Base-by-base conservation (phyloP, 2,113 vertebrate genomes). In the Nettapus auritus region DNA sequence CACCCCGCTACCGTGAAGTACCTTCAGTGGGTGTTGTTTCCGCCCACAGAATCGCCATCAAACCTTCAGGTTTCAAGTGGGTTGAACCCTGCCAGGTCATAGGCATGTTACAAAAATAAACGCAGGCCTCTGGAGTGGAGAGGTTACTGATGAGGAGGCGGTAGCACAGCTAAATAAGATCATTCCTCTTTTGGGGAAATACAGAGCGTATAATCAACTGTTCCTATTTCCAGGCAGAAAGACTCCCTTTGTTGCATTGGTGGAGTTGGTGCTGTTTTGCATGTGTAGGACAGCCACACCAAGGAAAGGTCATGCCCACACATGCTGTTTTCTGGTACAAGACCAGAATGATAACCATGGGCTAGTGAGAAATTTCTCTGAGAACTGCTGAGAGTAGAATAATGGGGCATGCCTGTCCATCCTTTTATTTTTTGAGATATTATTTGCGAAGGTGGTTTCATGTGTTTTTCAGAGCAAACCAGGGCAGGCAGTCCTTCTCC, bases 41-140 rank as follows among this genome's bases (percentile, higher is more conserved):
- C 14, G n/a, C 71, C 74, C 44, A 25, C 48, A 55, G 16, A n/a
- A 8, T 13, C 36, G 55, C 66, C 56, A 31, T 55, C 18, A 60
- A 80, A 87, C 28, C 50, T 87, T 86, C 53, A 91, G 38, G 21
- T 95, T 91, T 87, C 44, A 71, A 94, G 95, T 97, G 87, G 94
- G 94, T 55, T 85, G 62, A 75, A 90, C 76, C 56, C 79, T 88
- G 48, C 44, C 40, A 60, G 77, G 74, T 95, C 3, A 7, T 23
- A 87, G 64, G 67, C 59, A 38, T 1, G 2, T 80, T 74, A 52
- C 60, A 94, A 95, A 97, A 97, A 96, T 96, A 96, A 94, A 88
- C 71, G 66, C 25, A 67, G 75, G 82, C 40, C 56, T 77, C 18
- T 81, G 82, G 62, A 52, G 73, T 52, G 78, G 63, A 42, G 40